Base-by-base conservation (phyloP, 2,113 vertebrate genomes). In the Pelecanus crispus region DNA sequence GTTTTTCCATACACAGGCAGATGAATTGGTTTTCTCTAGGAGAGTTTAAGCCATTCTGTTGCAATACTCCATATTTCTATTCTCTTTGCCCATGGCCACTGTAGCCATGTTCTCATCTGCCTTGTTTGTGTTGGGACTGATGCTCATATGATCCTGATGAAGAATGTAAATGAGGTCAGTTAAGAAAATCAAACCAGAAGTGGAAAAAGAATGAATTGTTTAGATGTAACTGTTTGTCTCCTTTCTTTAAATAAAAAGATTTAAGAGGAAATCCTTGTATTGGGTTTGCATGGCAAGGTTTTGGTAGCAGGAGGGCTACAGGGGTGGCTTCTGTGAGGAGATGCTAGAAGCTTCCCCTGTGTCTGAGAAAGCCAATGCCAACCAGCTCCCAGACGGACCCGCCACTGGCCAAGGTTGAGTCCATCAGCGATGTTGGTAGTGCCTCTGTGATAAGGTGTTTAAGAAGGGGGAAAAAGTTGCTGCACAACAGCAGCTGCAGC, bases 311-410 rank as follows among this genome's bases (percentile, higher is more conserved):
- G 55, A 11, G 32, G 13, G 17, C 26, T 78, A 38, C 52, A 42
- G 45, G 15, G 3, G 5, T 40, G 32, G 17, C 14, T 83, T 79
- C 17, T 50, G 14, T 56, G 13, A 62, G 36, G 73, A 87, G 24
- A 2, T 73, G 5, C 32, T 24, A 45, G 59, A 56, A 67, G 21
- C 18, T 71, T 81, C 56, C 50, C 16, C 40, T 12, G 6, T 26
- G 11, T 50, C 13, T 2, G 6, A 0, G 3, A 38, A 3, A 53
- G 45, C 19, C n/a, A 55, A 31, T 55, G 4, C 2, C 26, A 49
- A 24, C 3, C 0, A 0, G 6, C 62, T 45, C 38, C 38, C 44
- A 44, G 31, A 52, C 1, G 4, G 61, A 55, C 19, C 15, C 2
- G 3, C 9, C 0, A 0, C 50, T 18, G 32, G 15, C 25, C 50